Percentiles rank a stretch among this genome's conserved stretches.
These are phyloP conservation scores for Coenobita brevimanus DNA, from an alignment of 1,140 invertebrate genomes.

Conservation along the genomic window DNA sequence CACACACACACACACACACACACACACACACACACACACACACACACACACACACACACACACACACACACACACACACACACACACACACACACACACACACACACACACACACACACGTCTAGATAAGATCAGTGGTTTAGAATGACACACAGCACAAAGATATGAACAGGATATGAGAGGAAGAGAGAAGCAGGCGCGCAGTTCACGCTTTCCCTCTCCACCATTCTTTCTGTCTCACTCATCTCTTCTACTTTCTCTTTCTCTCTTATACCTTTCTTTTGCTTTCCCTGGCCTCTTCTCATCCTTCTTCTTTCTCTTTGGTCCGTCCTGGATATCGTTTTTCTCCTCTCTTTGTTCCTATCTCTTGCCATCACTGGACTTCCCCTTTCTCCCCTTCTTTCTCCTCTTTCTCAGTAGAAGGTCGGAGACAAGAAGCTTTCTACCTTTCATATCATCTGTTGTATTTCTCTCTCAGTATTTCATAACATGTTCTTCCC, in stretches of 20 bases:
- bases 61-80: too few relatives aligned
- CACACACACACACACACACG: too few relatives aligned
- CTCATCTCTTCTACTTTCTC: background rate
- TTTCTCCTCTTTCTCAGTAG: too few relatives aligned
- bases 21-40: too few relatives aligned
- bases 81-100: too few relatives aligned
- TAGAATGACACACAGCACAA: background rate
- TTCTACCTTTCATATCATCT: too few relatives aligned
- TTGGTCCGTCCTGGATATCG: background rate
- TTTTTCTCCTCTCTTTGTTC: background rate
- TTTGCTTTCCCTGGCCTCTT: background rate
- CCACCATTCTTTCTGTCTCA: background rate
- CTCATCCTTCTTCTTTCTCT: background rate
- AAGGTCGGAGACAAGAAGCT: too few relatives aligned
- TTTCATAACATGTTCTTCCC: background rate
- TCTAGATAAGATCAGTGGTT: too few relatives aligned
- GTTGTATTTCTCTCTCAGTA: too few relatives aligned
- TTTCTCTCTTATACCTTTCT: conserved; percentile 1
- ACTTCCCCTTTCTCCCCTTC: background rate
- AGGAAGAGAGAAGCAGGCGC: background rate
- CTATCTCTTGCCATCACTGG: background rate
- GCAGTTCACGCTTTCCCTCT: background rate
- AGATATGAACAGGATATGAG: background rate
- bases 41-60: too few relatives aligned
- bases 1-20: too few relatives aligned